Base-by-base conservation (phyloP, 64 coral and sea anemone species). In the Dendronephthya gigantea region DNA sequence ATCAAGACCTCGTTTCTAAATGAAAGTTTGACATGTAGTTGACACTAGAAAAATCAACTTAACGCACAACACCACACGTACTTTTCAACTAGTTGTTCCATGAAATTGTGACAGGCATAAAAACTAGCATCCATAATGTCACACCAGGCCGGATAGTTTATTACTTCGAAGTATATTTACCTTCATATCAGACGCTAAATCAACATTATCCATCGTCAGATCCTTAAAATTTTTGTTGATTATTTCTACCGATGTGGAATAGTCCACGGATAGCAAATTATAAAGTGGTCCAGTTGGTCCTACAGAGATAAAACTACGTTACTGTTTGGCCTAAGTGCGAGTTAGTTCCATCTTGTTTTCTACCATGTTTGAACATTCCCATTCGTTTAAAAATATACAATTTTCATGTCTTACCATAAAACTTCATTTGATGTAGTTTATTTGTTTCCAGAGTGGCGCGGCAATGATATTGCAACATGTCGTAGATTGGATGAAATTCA, bases 391-490 rank as follows among this genome's bases (percentile, higher is more conserved):
- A 52, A 52, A 22, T n/a, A n/a, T n/a, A n/a, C n/a, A n/a, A n/a
- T 45, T 45, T 45, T 45, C 41, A 62, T 7, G 0, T 23, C 84
- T 90, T 41, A 98, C 95, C 95, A 69, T 93, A 93, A 10, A 98
- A 84, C 36, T 98, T 98, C 32, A 98, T 72, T 14, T 98, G 92
- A 83, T 93, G 91, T 11, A 98, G 19, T 38, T 93, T 98, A 83
- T 98, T 98, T 23, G 95, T 98, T 68, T 98, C 92, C 81, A 98
- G 82, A 17, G 83, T 89, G 27, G 95, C 95, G 47, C 95, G 81
- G 0, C 87, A 91, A 38, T 98, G 95, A 56, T 98, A 85, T 47
- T 90, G 82, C 4, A 98, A 27, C 50, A 98, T 84, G 55, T 98
- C 92, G 25, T 98, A 90, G 15, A 98, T 17, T 7, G 95, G 95